phyloP scores from a whole-genome alignment of 1,140 invertebrate genomes.

The Eriosoma lanigerum region DNA sequence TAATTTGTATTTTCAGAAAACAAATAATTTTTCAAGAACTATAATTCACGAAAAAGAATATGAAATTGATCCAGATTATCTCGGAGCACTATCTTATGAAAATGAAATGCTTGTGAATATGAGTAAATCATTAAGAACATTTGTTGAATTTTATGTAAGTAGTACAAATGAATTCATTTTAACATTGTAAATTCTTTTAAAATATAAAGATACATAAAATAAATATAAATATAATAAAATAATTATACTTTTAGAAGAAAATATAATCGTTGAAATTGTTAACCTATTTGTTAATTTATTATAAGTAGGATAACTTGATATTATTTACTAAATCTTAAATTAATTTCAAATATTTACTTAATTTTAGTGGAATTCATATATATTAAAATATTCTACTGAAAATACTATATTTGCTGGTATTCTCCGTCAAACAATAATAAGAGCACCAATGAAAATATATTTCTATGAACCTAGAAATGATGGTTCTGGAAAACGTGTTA shows the following conservation, averaged over 20 bases:
- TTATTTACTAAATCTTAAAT: too few species aligned
- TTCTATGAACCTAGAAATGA: conserved; percentile 8
- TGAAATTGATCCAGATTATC: conserved; percentile 38
- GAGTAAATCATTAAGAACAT: conserved; percentile 22
- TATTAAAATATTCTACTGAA: not conserved
- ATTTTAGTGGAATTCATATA: not conserved
- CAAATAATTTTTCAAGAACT: not conserved
- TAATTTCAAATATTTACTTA: too few species aligned
- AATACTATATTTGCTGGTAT: not conserved
- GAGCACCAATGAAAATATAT: conserved; percentile 37
- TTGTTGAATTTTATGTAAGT: conserved; percentile 31
- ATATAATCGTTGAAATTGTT: too few species aligned
- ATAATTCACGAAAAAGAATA: conserved; percentile 21
- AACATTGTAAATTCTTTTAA: not conserved
- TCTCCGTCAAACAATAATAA: conserved; percentile 11
- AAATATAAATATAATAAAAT: too few species aligned
- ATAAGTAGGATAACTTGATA: too few species aligned
- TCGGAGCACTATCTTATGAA: conserved; percentile 11
- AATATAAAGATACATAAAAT: too few species aligned
- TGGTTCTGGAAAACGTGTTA: conserved; percentile 29
- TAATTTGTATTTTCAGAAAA: conserved; percentile 2
- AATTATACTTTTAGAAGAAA: too few species aligned
- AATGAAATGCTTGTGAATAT: conserved; percentile 21
- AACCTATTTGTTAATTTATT: too few species aligned
- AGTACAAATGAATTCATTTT: not conserved